Conservation (phyloP, 1,140 invertebrate genomes). For the Rhopalosiphum maidis region DNA sequence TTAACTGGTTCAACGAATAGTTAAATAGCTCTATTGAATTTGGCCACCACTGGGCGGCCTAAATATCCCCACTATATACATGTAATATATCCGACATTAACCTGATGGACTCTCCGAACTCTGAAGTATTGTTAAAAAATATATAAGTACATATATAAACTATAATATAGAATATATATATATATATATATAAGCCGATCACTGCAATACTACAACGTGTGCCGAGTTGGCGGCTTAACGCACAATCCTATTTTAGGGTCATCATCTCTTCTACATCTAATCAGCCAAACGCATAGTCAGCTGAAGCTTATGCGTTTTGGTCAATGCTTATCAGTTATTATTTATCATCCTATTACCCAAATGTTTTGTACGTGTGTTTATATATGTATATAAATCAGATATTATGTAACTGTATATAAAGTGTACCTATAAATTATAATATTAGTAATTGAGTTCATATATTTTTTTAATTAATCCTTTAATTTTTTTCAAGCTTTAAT, state of each 20-base stretch:
- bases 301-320: background rate
- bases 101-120: conserved; percentile 29
- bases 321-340: background rate
- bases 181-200: background rate
- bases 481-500: background rate
- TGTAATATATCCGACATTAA: conserved; percentile 22
- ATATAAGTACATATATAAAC: background rate
- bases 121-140: conserved; percentile 1
- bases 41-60: conserved; percentile 54
- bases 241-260: conserved; percentile 21
- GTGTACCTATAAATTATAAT: background rate
- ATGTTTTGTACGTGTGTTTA: background rate
- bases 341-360: background rate
- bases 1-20: conserved; percentile 48
- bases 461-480: background rate
- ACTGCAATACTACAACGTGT: background rate
- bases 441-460: background rate
- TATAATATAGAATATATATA: background rate
- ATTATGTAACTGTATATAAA: background rate
- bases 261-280: conserved; percentile 23
- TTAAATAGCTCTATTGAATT: background rate
- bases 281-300: background rate
- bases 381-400: background rate
- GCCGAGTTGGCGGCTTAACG: no score
- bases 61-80: conserved; percentile 40